Percentiles rank a stretch among this genome's conserved stretches.
Conservation (phyloP, 23 tunicate genomes). For the Halocynthia roretzi region DNA sequence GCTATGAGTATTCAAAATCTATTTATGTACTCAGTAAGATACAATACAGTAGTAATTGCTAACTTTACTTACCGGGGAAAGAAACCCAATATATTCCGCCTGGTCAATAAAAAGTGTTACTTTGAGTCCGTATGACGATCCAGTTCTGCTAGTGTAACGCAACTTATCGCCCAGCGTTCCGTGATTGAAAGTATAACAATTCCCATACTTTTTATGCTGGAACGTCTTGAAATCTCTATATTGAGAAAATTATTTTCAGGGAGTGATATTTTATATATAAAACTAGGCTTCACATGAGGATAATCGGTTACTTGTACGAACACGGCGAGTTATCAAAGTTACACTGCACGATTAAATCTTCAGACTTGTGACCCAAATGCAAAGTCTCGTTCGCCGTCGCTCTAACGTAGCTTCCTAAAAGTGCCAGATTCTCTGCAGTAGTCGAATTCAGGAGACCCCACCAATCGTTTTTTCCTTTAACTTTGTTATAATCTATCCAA, state of each 20-base stretch:
- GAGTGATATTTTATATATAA: too few species aligned
- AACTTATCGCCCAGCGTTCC: constrained; percentile 4
- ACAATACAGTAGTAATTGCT: neutral
- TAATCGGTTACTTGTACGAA: neutral
- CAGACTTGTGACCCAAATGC: neutral
- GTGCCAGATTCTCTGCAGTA: neutral
- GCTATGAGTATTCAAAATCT: neutral
- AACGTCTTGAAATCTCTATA: neutral
- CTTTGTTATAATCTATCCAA: constrained; percentile 5
- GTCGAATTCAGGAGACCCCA: constrained; percentile 8
- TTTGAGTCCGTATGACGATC: constrained; percentile 6
- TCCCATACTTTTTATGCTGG: constrained; percentile 2
- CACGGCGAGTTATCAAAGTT: constrained; percentile 5
- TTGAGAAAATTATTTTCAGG: neutral
- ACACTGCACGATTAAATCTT: constrained; percentile 9
- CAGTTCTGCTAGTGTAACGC: neutral
- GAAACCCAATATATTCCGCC: neutral
- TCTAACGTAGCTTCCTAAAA: neutral
- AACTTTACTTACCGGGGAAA: neutral
- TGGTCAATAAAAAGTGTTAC: constrained; percentile 10
- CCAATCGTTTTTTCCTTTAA: constrained; percentile 1
- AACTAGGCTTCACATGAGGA: too few species aligned
- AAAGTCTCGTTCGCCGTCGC: constrained; percentile 4
- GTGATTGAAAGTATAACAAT: constrained; percentile 9
- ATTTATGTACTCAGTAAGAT: neutral